Percentiles rank a stretch among this genome's conserved stretches.
Evolutionary conservation across 2,888 invertebrate species (phyloP).

Genomic region (Cactoblastis cactorum): DNA sequence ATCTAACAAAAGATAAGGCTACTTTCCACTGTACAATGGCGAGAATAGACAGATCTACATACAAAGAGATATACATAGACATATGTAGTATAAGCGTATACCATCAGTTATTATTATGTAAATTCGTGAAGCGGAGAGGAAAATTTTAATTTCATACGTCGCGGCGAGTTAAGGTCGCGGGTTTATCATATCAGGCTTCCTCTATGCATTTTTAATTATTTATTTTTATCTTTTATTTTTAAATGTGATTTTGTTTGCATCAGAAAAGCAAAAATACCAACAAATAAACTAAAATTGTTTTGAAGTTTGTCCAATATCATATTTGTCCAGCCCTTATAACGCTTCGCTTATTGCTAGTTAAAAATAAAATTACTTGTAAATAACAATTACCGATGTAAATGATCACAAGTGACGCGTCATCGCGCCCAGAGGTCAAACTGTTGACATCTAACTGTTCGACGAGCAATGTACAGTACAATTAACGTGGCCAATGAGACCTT

Average conservation of each 20-base stretch:
- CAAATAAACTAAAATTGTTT: no score
- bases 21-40: slow-evolving; percentile 30
- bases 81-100: background rate
- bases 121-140: slow-evolving; percentile 28
- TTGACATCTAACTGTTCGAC: background rate
- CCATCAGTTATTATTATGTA: slow-evolving; percentile 22
- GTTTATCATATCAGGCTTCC: no score
- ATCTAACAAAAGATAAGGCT: slow-evolving; percentile 28
- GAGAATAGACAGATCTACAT: slow-evolving; percentile 29
- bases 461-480: slow-evolving; percentile 7
- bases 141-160: slow-evolving; percentile 31
- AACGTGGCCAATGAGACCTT: slow-evolving; percentile 7
- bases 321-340: no score
- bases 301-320: no score
- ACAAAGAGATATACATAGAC: slow-evolving; percentile 23
- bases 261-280: no score
- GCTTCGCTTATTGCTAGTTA: no score
- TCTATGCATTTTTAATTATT: no score
- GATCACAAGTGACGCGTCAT: background rate
- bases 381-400: background rate
- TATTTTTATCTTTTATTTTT: no score
- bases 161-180: slow-evolving; percentile 12
- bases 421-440: background rate
- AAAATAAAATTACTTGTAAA: no score
- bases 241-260: no score